Evolutionary conservation across 2,797 vertebrate species (phyloP), one percentile per base, ranked within the genome.

Genomic region (Enteromius radiatus): DNA sequence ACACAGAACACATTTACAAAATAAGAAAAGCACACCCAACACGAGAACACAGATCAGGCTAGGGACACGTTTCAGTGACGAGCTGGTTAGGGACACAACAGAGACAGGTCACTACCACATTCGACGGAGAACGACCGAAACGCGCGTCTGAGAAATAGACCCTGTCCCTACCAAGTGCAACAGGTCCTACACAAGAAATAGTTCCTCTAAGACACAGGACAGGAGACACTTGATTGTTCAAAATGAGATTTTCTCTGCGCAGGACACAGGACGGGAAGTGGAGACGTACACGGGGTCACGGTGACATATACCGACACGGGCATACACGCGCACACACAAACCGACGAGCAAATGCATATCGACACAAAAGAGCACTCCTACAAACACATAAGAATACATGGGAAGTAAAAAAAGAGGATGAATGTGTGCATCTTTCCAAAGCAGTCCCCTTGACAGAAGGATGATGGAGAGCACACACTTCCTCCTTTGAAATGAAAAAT

Each of bases 11-110:
- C 91, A 92, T 91, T 91, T 92, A 93, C 90, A 74, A 77, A 89
- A 77, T 88, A 89, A 92, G 87, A 90, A 90, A 89, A 91, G 91
- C 92, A 95, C 91, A 82, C 90, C 91, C 91, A 91, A 92, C 90
- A 93, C 92, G 87, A 86, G 90, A 92, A 92, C 90, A 91, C 91
- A 92, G 91, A 91, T 91, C 92, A 92, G 92, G 91, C 90, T 89
- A 87, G 67, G 89, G 82, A 80, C 67, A 78, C 81, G 47, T 36
- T 49, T 67, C 79, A 77, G 89, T 89, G 90, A 91, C 83, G 89
- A 90, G 90, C 89, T 91, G 90, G 90, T 87, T 88, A 89, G 88
- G 90, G 89, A 91, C 88, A 92, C 90, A 83, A 91, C 89, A 90
- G 86, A 92, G 92, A 94, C 91, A 80, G 88, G 89, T 92, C 91